Conservation (phyloP, 2,797 vertebrate genomes). For the Glyptemys insculpta region DNA sequence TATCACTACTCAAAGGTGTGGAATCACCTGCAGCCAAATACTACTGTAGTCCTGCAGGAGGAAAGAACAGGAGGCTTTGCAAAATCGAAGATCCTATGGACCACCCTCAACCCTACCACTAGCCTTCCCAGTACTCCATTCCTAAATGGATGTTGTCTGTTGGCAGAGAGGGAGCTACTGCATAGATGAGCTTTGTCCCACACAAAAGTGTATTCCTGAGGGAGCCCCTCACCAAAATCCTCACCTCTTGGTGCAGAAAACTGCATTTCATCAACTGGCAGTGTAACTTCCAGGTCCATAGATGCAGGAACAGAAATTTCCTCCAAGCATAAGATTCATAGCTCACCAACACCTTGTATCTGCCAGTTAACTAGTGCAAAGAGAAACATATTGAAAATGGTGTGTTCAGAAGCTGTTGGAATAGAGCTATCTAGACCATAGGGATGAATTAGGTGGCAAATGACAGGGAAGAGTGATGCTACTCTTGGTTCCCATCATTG, state of each 20-base stretch:
- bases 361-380: not conserved
- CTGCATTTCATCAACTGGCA: not conserved
- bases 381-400: not conserved
- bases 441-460: not conserved
- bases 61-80: not conserved
- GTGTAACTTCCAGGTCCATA: not conserved
- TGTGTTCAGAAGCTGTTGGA: not conserved
- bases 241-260: not conserved
- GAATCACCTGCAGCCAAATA: not conserved
- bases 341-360: not conserved
- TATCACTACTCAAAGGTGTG: not conserved
- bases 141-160: not conserved
- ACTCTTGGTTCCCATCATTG: not conserved
- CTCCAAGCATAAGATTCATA: not conserved
- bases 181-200: not conserved
- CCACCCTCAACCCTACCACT: not conserved
- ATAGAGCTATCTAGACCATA: not conserved
- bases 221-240: not conserved
- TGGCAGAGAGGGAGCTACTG: not conserved
- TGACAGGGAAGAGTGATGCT: not conserved
- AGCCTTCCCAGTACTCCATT: not conserved
- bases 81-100: not conserved
- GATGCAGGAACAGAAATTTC: not conserved
- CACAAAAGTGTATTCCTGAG: not conserved
- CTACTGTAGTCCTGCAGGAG: not conserved